Evolutionary conservation across 2,113 vertebrate species (phyloP).

Genomic region (Eulemur rufifrons): DNA sequence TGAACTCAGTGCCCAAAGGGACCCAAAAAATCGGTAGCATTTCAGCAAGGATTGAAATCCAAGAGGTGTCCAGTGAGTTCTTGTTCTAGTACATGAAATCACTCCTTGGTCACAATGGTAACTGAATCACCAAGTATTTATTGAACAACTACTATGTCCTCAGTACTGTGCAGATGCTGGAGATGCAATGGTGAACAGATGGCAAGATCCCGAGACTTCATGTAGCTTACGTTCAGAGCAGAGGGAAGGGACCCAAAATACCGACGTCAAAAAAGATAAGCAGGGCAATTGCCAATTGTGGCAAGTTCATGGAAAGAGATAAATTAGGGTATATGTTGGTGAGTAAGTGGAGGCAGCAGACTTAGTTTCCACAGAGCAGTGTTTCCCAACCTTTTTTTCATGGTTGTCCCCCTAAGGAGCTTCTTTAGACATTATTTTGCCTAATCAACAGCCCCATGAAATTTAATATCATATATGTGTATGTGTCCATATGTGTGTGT

Average conservation of each 20-base stretch:
- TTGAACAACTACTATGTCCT: not conserved
- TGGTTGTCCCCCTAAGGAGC: not conserved
- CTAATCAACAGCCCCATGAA: not conserved
- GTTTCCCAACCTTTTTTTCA: not conserved
- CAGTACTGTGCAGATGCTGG: not conserved
- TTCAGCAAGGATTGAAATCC: not conserved
- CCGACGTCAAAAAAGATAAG: not conserved
- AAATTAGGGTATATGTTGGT: too few relatives aligned
- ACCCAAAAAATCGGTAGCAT: not conserved
- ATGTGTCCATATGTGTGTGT: too few relatives aligned
- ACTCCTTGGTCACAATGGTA: not conserved
- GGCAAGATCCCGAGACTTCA: not conserved
- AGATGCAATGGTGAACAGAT: not conserved
- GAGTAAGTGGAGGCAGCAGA: not conserved
- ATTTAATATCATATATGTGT: not conserved
- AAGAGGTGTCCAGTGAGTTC: not conserved
- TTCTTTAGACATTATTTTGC: not conserved
- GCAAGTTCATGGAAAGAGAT: not conserved
- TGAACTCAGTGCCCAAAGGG: not conserved
- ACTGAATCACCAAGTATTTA: not conserved
- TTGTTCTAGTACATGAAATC: not conserved
- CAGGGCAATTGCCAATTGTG: not conserved
- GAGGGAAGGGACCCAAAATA: not conserved
- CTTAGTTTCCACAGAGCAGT: not conserved
- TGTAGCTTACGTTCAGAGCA: not conserved